These are phyloP conservation scores for Carassius auratus DNA, from an alignment of 2,113 vertebrate species.

Conservation along the genomic window DNA sequence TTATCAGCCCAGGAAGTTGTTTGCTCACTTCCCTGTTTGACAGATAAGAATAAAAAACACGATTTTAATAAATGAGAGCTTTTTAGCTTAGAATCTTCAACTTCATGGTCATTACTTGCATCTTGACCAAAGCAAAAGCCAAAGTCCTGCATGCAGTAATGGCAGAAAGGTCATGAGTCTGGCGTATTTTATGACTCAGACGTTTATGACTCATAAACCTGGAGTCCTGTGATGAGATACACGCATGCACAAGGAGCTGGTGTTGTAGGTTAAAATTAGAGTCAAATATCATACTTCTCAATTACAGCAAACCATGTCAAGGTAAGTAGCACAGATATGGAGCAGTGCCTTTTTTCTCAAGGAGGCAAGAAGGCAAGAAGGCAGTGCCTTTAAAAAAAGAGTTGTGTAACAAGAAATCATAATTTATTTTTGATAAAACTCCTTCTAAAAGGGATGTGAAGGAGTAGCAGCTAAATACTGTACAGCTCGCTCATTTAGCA, in stretches of 20 bases:
- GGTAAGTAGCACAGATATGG: slow-evolving; percentile 22
- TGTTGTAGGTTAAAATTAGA: slow-evolving; percentile 15
- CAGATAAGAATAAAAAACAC: slow-evolving; percentile 24
- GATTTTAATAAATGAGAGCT: not conserved
- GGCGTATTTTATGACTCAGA: slow-evolving; percentile 40
- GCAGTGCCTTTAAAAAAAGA: not conserved
- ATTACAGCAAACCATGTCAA: not conserved
- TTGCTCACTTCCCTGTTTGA: slow-evolving; percentile 64
- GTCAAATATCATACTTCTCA: slow-evolving; percentile 20
- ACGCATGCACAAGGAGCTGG: slow-evolving; percentile 11
- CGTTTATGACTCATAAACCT: slow-evolving; percentile 40
- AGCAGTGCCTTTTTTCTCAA: not conserved
- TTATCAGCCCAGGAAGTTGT: slow-evolving; percentile 67
- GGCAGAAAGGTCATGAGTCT: slow-evolving; percentile 13
- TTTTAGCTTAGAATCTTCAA: slow-evolving; percentile 1
- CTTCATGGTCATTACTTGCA: slow-evolving; percentile 27
- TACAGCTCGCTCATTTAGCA: not conserved
- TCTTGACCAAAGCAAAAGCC: slow-evolving; percentile 46
- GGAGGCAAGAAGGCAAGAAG: not conserved
- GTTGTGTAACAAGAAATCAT: not conserved
- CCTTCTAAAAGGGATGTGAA: not conserved
- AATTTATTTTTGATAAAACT: slow-evolving; percentile 1
- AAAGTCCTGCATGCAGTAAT: not conserved
- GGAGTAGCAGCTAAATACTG: not conserved
- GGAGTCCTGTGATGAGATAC: not conserved